Percentiles rank a stretch among this genome's conserved stretches.
Conservation (phyloP, 2,888 invertebrate genomes). For the Serrognathus titanus region DNA sequence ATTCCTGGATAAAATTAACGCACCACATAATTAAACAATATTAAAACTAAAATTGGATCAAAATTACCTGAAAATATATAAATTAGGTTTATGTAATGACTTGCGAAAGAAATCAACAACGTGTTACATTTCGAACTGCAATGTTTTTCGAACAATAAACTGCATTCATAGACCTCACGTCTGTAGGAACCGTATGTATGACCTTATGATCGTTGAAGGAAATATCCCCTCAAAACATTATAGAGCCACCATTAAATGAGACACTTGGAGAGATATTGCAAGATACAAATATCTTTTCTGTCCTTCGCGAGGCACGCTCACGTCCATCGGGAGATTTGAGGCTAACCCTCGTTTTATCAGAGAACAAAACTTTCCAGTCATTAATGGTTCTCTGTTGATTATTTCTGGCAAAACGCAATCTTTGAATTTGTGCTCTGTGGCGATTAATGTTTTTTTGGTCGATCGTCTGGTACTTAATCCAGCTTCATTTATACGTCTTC, state of each 20-base stretch:
- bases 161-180: too few species aligned
- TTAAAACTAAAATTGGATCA: too few species aligned
- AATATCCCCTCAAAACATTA: too few species aligned
- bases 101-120: too few species aligned
- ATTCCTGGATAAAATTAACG: too few species aligned
- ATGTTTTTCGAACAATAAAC: too few species aligned
- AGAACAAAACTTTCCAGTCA: neutral
- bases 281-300: neutral
- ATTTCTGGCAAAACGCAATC: constrained; percentile 7
- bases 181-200: too few species aligned
- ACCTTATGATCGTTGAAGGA: too few species aligned
- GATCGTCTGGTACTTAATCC: neutral
- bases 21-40: too few species aligned
- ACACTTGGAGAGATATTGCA: neutral
- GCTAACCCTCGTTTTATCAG: neutral
- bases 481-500: neutral
- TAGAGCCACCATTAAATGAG: neutral
- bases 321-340: neutral
- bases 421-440: neutral
- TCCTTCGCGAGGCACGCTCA: neutral
- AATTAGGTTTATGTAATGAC: too few species aligned
- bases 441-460: neutral
- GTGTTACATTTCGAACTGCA: too few species aligned
- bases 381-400: neutral
- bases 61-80: too few species aligned